phyloP scores from a whole-genome alignment of 2,888 invertebrate genomes.

The Euzetes globulus region DNA sequence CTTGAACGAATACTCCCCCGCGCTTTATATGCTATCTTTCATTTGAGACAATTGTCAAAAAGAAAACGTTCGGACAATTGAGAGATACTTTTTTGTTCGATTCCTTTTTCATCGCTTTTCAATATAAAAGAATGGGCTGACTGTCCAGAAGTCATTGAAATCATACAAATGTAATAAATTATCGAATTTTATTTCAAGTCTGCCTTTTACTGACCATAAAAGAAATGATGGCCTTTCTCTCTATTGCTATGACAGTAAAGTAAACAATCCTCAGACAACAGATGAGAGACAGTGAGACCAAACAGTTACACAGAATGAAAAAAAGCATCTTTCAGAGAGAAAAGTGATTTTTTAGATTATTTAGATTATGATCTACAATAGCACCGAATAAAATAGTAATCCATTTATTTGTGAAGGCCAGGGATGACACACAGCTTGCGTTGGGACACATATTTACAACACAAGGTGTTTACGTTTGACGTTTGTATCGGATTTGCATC shows the following conservation, averaged over 20 bases:
- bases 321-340: neutral
- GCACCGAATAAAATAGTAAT: neutral
- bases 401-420: neutral
- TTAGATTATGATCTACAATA: neutral
- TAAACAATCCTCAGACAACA: too few relatives aligned
- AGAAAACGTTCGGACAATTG: neutral
- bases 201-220: slow-evolving; percentile 17
- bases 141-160: neutral
- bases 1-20: neutral
- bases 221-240: neutral
- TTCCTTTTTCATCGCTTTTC: neutral
- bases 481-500: slow-evolving; percentile 24
- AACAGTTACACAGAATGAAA: neutral
- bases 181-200: neutral
- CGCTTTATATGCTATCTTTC: slow-evolving; percentile 19
- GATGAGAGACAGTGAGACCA: neutral
- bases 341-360: neutral
- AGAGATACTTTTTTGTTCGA: neutral
- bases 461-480: slow-evolving; percentile 24
- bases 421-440: slow-evolving; percentile 26
- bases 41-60: neutral
- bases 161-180: slow-evolving; percentile 19
- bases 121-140: neutral
- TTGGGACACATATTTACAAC: neutral
- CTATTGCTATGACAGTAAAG: neutral